Percentiles rank a stretch among this genome's conserved stretches.
Evolutionary conservation across 2,797 vertebrate species (phyloP).

Genomic region (Tenualosa ilisha): DNA sequence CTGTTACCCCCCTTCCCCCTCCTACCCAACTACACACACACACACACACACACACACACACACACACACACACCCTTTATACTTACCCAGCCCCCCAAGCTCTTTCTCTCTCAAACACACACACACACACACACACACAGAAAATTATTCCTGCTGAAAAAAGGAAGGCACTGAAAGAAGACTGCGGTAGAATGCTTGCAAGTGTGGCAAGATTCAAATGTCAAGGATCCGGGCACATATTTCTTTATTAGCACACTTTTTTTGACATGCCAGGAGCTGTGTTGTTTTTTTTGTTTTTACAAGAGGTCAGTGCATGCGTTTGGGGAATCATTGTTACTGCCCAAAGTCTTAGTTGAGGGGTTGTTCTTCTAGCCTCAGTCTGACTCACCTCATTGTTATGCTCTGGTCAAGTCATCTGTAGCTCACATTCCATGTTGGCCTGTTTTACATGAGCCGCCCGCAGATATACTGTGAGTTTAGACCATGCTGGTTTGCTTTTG

Average conservation of each 20-base stretch:
- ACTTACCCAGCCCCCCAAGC: not conserved
- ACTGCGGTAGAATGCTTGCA: constrained; percentile 17
- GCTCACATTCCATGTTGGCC: not conserved
- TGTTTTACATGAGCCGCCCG: constrained; percentile 9
- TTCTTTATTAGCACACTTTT: constrained; percentile 54
- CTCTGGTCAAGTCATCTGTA: not conserved
- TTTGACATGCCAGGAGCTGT: constrained; percentile 13
- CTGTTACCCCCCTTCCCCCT: not conserved
- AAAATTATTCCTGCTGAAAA: constrained; percentile 53
- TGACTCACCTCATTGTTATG: constrained; percentile 18
- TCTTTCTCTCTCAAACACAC: not conserved
- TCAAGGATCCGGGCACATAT: constrained; percentile 48
- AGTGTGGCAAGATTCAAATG: constrained; percentile 28
- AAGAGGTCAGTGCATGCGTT: constrained; percentile 15
- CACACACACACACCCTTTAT: not conserved
- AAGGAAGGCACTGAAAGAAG: constrained; percentile 54
- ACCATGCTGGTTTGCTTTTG: not conserved
- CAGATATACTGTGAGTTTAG: not conserved
- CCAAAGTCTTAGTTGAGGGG: not conserved
- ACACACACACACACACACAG: constrained; percentile 13
- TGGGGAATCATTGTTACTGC: not conserved
- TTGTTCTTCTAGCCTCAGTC: not conserved
- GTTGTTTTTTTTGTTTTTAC: not conserved
- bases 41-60: not conserved
- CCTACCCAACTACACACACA: not conserved